Conservation (phyloP, 2,888 invertebrate genomes). For the Drosophila demipolita region DNA sequence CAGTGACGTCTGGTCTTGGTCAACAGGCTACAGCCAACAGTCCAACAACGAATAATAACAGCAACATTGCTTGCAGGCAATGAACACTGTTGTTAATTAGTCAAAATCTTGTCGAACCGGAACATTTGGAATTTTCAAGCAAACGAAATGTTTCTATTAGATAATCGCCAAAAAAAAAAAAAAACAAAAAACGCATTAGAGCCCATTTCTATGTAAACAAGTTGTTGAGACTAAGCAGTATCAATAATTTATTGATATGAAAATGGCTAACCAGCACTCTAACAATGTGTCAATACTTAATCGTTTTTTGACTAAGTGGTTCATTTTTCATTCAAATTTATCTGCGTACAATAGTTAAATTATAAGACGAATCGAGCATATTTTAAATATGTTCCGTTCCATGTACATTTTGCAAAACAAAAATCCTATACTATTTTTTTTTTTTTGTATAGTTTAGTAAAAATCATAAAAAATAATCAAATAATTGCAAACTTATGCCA, state of each 20-base stretch:
- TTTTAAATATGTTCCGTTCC: neutral
- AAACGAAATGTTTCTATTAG: slow-evolving; percentile 68
- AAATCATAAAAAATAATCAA: neutral
- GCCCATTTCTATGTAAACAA: slow-evolving; percentile 52
- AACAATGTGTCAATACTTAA: slow-evolving; percentile 7
- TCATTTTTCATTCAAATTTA: neutral
- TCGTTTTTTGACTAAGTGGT: slow-evolving; percentile 1
- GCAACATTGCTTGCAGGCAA: slow-evolving; percentile 36
- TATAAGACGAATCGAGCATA: neutral
- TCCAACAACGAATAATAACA: slow-evolving; percentile 11
- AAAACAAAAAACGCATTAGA: slow-evolving; percentile 2
- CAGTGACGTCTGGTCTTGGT: slow-evolving; percentile 17
- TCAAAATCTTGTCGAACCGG: slow-evolving; percentile 76
- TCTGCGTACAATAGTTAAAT: neutral
- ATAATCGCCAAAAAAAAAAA: slow-evolving; percentile 20
- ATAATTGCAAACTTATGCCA: neutral
- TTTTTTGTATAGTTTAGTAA: neutral
- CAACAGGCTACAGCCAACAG: slow-evolving; percentile 17
- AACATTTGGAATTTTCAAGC: slow-evolving; percentile 51
- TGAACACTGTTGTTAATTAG: slow-evolving; percentile 75
- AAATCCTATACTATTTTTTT: neutral
- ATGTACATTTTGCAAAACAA: neutral
- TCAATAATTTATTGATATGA: slow-evolving; percentile 36
- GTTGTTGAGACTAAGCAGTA: slow-evolving; percentile 18
- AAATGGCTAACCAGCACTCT: neutral